A percentile compares a stretch with the other conserved stretches of the same genome.
Evolutionary conservation across 2,113 vertebrate genomes (phyloP).

Genomic region (Xiphophorus couchianus): DNA sequence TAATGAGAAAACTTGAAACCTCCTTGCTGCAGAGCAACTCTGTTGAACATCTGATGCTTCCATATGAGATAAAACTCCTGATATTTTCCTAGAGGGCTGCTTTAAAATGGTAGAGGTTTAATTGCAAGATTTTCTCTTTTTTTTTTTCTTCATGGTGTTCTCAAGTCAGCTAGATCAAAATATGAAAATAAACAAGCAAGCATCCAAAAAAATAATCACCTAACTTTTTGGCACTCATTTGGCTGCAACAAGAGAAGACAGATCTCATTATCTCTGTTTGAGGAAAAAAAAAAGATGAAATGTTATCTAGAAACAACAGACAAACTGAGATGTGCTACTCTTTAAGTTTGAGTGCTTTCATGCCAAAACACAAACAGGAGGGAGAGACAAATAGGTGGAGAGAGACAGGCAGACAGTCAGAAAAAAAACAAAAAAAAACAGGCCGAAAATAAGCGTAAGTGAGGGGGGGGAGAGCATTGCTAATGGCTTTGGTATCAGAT

Average conservation of each 20-base stretch:
- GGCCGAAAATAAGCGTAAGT: constrained; percentile 63
- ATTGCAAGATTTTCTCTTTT: constrained; percentile 28
- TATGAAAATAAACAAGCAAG: constrained; percentile 64
- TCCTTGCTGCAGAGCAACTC: background rate
- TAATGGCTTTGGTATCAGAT: constrained; percentile 95
- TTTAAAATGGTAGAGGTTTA: constrained; percentile 51
- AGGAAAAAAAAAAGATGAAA: constrained; percentile 20
- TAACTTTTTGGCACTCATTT: constrained; percentile 58
- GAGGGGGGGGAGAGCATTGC: constrained; percentile 68
- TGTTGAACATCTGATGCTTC: constrained; percentile 63
- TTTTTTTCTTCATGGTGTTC: constrained; percentile 21
- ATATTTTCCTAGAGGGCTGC: constrained; percentile 47
- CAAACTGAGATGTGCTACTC: constrained; percentile 64
- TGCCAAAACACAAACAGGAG: constrained; percentile 61
- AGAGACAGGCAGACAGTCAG: constrained; percentile 52
- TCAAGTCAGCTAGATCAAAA: constrained; percentile 53
- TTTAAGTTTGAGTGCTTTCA: constrained; percentile 65
- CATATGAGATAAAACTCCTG: constrained; percentile 59
- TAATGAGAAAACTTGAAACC: constrained; percentile 53
- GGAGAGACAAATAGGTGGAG: constrained; percentile 13
- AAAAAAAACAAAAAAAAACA: constrained; percentile 55
- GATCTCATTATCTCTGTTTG: constrained; percentile 72
- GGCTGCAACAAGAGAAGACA: constrained; percentile 64
- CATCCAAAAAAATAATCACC: constrained; percentile 58
- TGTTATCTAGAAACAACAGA: constrained; percentile 72